Evolutionary conservation across 2,797 vertebrate genomes (phyloP).

Genomic region (Orestias chungarensis): DNA sequence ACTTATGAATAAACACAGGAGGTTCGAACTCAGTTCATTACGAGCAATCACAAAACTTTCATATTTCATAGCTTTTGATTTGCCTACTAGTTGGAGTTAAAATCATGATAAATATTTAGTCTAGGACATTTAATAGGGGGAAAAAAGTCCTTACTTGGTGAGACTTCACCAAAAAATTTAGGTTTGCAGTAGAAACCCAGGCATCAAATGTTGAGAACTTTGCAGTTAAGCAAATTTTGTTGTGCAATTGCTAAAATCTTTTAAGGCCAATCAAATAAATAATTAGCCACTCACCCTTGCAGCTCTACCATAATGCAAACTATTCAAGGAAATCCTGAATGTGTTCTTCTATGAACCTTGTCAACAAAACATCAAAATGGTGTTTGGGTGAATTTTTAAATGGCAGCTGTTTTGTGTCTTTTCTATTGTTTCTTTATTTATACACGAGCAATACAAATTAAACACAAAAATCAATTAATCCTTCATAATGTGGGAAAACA

Average conservation of each 20-base stretch:
- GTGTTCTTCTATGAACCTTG: background rate
- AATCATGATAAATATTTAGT: background rate
- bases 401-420: background rate
- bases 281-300: background rate
- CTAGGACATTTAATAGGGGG: background rate
- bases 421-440: background rate
- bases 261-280: background rate
- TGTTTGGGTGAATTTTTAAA: constrained; percentile 4
- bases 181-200: too few relatives aligned
- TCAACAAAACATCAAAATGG: constrained; percentile 3
- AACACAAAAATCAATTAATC: background rate
- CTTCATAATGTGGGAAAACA: background rate
- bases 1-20: constrained; percentile 6
- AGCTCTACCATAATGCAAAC: background rate
- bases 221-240: background rate
- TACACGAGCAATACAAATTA: background rate
- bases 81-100: background rate
- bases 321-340: background rate
- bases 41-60: background rate
- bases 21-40: background rate
- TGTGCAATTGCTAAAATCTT: background rate
- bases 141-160: background rate
- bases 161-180: background rate
- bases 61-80: background rate
- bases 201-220: background rate